Base-by-base conservation (phyloP, 2,888 invertebrate species). In the Polia nebulosa region DNA sequence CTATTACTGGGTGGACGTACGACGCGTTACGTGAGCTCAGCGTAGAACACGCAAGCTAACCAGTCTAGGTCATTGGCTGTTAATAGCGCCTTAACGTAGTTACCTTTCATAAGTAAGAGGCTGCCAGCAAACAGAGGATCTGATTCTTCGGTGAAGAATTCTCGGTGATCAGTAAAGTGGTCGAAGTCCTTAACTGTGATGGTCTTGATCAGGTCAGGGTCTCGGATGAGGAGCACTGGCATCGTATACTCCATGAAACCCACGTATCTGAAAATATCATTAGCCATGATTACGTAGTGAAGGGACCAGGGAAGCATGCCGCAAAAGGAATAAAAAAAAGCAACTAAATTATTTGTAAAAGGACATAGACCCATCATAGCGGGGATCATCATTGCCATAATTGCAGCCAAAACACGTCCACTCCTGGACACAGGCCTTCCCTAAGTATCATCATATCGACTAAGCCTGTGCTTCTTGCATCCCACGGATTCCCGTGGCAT, bases 111-210 rank as follows among this genome's bases (percentile, higher is more conserved):
- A 57, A 86, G 76, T 4, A 94, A 63, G 3, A 94, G 61, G 65
- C 93, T 94, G 27, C 79, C 84, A n/a, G 90, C 91, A 44, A 96
- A 85, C 3, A 96, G 76, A 0, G 94, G 93, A 32, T 96, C 96
- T 0, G 90, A 71, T 0, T 94, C 90, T 1, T 85, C 88, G 27
- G 90, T 84, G 2, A 96, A 82, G 47, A 95, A 90, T 6, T 85
- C 77, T 41, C 90, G 89, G 72, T 96, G 96, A 58, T 96, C 95
- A 0, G 93, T 87, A 70, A 96, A 96, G 77, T 96, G 94, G 53
- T 96, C 96, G 45, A 96, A 96, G 72, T 96, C 96, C 80, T 96
- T 96, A 1, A 96, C 92, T 0, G 95, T 93, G 25, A 96, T 93
- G 51, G 87, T 88, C 74, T 96, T 96, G 3, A 96, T 90, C 17